Evolutionary conservation across 2,113 vertebrate species (phyloP).

Genomic region (Nothobranchius kuhntae): DNA sequence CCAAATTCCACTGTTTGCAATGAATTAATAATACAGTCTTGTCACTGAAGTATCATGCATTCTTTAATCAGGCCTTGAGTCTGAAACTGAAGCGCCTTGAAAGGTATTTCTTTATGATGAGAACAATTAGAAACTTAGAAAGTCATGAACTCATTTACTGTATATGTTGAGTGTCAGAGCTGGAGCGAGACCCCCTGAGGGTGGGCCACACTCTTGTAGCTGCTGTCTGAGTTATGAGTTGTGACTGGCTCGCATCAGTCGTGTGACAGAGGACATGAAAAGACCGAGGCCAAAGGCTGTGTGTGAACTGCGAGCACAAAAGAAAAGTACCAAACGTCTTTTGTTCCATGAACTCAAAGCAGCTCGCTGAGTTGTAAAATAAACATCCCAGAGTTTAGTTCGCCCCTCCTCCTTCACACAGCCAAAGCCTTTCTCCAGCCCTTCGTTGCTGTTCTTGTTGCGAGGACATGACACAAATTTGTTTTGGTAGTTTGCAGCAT

Average conservation of each 20-base stretch:
- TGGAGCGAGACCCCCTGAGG: conserved; percentile 1
- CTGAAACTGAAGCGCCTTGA: conserved; percentile 79
- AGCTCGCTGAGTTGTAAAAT: conserved; percentile 56
- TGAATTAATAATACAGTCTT: conserved; percentile 92
- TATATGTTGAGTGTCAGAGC: conserved; percentile 29
- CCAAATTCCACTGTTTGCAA: conserved; percentile 92
- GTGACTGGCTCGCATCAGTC: conserved; percentile 58
- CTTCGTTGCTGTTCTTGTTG: conserved; percentile 28
- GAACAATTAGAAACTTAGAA: conserved; percentile 81
- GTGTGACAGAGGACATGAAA: conserved; percentile 41
- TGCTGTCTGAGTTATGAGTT: conserved; percentile 57
- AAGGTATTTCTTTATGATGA: conserved; percentile 79
- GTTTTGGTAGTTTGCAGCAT: conserved; percentile 41
- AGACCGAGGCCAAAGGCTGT: conserved; percentile 60
- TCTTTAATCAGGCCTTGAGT: conserved; percentile 83
- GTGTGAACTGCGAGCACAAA: conserved; percentile 54
- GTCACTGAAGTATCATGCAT: conserved; percentile 89
- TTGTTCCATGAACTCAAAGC: conserved; percentile 59
- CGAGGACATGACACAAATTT: conserved; percentile 51
- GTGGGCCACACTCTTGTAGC: conserved; percentile 39
- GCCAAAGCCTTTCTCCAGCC: conserved; percentile 26
- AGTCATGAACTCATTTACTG: conserved; percentile 35
- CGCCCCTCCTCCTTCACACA: conserved; percentile 3
- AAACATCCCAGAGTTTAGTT: conserved; percentile 66
- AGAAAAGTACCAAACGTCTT: conserved; percentile 49